phyloP scores from a whole-genome alignment of 2,888 invertebrate species.

The Melanostoma scalare region DNA sequence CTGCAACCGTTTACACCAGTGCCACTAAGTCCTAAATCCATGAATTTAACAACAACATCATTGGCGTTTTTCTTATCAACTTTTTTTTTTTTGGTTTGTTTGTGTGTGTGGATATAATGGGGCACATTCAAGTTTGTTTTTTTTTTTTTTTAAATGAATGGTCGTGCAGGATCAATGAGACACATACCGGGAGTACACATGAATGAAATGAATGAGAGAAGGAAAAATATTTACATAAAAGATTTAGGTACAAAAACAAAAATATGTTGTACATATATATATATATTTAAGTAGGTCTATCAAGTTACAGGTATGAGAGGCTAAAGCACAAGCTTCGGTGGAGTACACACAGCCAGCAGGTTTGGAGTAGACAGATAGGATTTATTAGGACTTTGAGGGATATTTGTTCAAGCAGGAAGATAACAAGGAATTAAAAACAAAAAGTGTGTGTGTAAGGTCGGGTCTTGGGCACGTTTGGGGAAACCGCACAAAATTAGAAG shows the following conservation, averaged over 20 bases:
- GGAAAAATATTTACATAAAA: constrained; percentile 43
- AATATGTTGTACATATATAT: constrained; percentile 14
- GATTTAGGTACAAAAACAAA: constrained; percentile 21
- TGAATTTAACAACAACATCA: constrained; percentile 79
- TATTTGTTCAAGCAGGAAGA: too few relatives aligned
- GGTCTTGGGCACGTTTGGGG: too few relatives aligned
- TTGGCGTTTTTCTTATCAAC: constrained; percentile 80
- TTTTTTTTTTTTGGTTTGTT: constrained; percentile 55
- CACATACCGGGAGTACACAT: constrained; percentile 59
- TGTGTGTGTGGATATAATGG: constrained; percentile 37
- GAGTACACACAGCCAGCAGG: constrained; percentile 34
- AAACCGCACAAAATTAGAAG: too few relatives aligned
- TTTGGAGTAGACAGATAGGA: not conserved
- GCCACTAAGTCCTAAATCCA: constrained; percentile 76
- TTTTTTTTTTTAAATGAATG: constrained; percentile 55
- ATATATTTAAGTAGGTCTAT: not conserved
- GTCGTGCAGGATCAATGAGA: constrained; percentile 70
- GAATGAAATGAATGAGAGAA: constrained; percentile 59
- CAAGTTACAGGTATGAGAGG: constrained; percentile 24
- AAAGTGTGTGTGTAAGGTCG: too few relatives aligned
- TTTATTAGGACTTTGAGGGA: not conserved
- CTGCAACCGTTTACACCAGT: constrained; percentile 66
- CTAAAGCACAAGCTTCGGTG: constrained; percentile 29
- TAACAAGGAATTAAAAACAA: too few relatives aligned
- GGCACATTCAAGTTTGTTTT: constrained; percentile 45